A percentile compares a stretch with the other conserved stretches of the same genome.
Evolutionary conservation across 2,888 invertebrate species (phyloP).

Genomic region (Furcula furcula): DNA sequence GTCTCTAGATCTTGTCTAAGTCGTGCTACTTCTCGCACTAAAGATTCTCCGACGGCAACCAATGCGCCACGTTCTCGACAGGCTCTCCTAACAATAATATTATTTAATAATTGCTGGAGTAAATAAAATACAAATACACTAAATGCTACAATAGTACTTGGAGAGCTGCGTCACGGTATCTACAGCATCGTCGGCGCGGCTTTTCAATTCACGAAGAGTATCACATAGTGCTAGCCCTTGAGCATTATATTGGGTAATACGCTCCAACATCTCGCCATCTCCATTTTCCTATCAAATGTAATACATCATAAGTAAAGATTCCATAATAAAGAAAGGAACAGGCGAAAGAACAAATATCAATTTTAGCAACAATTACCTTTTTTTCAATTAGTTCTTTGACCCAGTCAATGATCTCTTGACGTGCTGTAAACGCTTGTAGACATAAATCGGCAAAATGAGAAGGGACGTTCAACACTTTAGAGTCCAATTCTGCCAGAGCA

Average conservation of each 20-base stretch:
- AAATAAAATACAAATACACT: background rate
- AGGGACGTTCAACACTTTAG: conserved; percentile 53
- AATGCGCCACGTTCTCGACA: conserved; percentile 57
- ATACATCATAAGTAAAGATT: background rate
- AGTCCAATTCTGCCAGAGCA: conserved; percentile 49
- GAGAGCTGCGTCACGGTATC: conserved; percentile 53
- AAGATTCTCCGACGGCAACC: conserved; percentile 58
- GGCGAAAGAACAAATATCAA: background rate
- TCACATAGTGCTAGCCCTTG: conserved; percentile 65
- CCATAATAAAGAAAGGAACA: background rate
- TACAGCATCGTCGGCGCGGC: conserved; percentile 51
- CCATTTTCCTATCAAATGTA: conserved; percentile 35
- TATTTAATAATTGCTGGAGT: background rate
- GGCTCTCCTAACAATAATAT: conserved; percentile 42
- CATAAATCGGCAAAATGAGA: conserved; percentile 64
- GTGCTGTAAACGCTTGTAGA: conserved; percentile 61
- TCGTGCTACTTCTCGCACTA: conserved; percentile 61
- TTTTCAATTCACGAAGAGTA: conserved; percentile 55
- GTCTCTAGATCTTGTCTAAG: conserved; percentile 58
- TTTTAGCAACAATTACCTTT: conserved; percentile 33
- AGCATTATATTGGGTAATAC: conserved; percentile 56
- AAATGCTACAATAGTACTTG: conserved; percentile 40
- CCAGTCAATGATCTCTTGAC: conserved; percentile 74
- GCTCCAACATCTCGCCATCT: conserved; percentile 46
- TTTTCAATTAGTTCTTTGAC: conserved; percentile 56